Evolutionary conservation across 2,797 vertebrate species (phyloP).

Genomic region (Sebastes steindachneri): DNA sequence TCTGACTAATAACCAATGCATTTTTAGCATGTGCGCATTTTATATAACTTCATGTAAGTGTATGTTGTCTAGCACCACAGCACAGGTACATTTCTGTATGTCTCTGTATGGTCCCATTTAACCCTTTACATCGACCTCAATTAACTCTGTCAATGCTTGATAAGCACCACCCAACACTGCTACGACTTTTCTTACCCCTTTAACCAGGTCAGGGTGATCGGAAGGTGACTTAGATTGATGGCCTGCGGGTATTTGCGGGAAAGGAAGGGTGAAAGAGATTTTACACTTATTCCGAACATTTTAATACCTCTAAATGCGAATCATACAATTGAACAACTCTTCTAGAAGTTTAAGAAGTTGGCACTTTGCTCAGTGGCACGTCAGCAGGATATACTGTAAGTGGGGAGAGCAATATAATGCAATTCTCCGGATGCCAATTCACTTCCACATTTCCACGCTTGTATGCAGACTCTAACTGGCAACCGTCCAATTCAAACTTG

Average conservation of each 20-base stretch:
- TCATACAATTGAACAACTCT: neutral
- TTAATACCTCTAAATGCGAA: neutral
- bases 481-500: neutral
- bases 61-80: constrained; percentile 48
- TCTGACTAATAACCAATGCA: constrained; percentile 81
- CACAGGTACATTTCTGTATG: constrained; percentile 42
- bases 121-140: constrained; percentile 34
- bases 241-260: neutral
- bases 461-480: neutral
- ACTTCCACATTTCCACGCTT: neutral
- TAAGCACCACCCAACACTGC: constrained; percentile 13
- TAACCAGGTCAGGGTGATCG: constrained; percentile 9
- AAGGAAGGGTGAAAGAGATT: neutral
- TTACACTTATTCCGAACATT: neutral
- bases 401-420: neutral
- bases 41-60: constrained; percentile 66
- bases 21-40: constrained; percentile 82
- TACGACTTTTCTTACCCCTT: constrained; percentile 22
- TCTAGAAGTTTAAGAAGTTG: neutral
- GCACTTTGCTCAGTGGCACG: neutral
- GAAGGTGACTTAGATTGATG: neutral
- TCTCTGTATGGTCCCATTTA: constrained; percentile 35
- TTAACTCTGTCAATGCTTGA: constrained; percentile 5
- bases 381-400: neutral
- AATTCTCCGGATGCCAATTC: neutral